These are phyloP conservation scores for Philhelius pedissequus DNA, from an alignment of 2,888 invertebrate genomes.

Conservation along the genomic window DNA sequence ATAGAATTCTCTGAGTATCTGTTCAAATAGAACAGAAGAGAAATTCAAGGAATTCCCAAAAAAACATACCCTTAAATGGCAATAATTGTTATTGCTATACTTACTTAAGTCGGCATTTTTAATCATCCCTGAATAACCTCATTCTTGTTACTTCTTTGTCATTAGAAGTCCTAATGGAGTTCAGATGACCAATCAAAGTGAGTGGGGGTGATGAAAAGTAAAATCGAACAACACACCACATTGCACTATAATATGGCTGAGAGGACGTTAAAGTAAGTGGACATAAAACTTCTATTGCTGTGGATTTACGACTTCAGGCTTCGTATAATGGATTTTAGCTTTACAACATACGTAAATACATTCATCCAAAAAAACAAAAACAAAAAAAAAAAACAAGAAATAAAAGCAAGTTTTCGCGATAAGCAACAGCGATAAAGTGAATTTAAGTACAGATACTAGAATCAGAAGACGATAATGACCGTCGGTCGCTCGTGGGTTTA, in stretches of 20 bases:
- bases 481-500: too few relatives aligned
- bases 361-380: too few relatives aligned
- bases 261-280: slow-evolving; percentile 47
- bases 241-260: not conserved
- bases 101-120: not conserved
- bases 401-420: slow-evolving; percentile 4
- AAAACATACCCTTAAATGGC: not conserved
- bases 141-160: not conserved
- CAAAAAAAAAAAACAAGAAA: not conserved
- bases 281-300: slow-evolving; percentile 48
- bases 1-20: not conserved
- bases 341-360: not conserved
- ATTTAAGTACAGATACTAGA: slow-evolving; percentile 22
- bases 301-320: slow-evolving; percentile 42
- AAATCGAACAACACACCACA: slow-evolving; percentile 36
- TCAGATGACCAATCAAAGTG: slow-evolving; percentile 54
- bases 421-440: not conserved
- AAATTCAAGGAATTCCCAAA: not conserved
- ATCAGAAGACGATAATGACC: slow-evolving; percentile 4
- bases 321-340: not conserved
- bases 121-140: not conserved
- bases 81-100: not conserved
- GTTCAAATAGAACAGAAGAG: not conserved
- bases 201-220: slow-evolving; percentile 32
- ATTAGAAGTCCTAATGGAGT: slow-evolving; percentile 43